These are phyloP conservation scores for Momotus momota DNA, from an alignment of 2,797 vertebrate genomes.

Conservation along the genomic window DNA sequence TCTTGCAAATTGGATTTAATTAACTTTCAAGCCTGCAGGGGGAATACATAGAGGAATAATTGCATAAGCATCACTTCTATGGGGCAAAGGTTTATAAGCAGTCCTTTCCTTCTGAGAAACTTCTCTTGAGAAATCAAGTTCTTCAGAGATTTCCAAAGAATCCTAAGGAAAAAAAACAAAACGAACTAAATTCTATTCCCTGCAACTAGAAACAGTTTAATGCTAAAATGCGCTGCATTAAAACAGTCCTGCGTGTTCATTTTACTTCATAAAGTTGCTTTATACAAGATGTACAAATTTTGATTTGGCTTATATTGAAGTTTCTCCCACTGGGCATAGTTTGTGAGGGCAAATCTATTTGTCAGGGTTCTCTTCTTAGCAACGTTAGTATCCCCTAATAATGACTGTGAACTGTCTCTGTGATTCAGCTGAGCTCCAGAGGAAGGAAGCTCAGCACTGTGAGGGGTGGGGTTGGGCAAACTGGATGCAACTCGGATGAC, in stretches of 20 bases:
- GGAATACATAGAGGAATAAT: neutral
- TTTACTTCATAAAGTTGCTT: neutral
- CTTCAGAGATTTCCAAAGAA: neutral
- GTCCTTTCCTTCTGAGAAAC: neutral
- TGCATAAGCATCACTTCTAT: neutral
- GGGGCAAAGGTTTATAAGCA: neutral
- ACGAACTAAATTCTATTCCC: neutral
- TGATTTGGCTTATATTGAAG: neutral
- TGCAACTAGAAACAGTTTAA: neutral
- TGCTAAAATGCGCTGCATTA: neutral
- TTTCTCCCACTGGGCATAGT: fast-evolving
- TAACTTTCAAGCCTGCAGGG: neutral
- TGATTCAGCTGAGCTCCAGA: neutral
- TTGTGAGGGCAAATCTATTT: neutral
- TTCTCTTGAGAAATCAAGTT: neutral
- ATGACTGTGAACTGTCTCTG: fast-evolving
- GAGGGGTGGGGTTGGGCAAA: neutral
- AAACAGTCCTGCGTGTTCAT: neutral
- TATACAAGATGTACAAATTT: neutral
- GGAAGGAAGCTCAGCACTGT: fast-evolving
- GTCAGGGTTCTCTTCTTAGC: neutral
- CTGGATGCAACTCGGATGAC: neutral
- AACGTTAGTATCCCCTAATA: neutral
- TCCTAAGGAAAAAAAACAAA: neutral
- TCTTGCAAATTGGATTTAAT: neutral